Percentiles rank a stretch among this genome's conserved stretches.
Conservation (phyloP, 2,113 vertebrate genomes). For the Pelobates fuscus region DNA sequence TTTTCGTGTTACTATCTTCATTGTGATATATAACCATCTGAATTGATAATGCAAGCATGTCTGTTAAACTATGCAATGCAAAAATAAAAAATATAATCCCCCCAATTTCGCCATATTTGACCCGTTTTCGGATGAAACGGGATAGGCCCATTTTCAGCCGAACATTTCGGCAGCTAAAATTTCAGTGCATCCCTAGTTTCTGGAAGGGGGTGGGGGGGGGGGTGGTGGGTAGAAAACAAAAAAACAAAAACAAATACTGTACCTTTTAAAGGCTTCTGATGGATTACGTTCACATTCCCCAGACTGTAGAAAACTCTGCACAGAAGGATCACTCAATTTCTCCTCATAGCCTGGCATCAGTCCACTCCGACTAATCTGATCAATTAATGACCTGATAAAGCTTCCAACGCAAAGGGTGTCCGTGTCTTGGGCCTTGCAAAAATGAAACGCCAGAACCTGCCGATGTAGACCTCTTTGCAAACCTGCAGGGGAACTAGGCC, state of each 20-base stretch:
- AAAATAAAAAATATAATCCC: no score
- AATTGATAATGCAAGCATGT: no score
- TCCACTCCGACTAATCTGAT: conserved; percentile 83
- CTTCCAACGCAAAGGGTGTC: conserved; percentile 87
- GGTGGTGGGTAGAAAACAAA: no score
- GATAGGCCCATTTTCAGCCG: no score
- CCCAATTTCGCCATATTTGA: no score
- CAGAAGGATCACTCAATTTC: conserved; percentile 84
- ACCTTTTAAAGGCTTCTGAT: conserved; percentile 96
- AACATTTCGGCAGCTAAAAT: no score
- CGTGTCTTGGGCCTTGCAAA: conserved; percentile 92
- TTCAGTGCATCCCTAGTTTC: no score
- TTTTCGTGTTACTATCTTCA: no score
- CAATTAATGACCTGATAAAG: conserved; percentile 83
- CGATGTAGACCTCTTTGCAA: conserved; percentile 83
- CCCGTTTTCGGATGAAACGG: no score
- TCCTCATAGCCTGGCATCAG: conserved; percentile 88
- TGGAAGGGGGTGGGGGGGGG: no score
- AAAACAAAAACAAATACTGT: conserved; percentile 49
- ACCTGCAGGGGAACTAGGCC: conserved; percentile 84
- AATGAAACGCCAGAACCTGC: conserved; percentile 89
- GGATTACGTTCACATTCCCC: conserved; percentile 95
- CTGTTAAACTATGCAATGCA: no score
- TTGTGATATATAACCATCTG: no score
- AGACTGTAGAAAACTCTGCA: conserved; percentile 82